Conservation (phyloP, 1,140 invertebrate species). For the Rhopalosiphum padi region DNA sequence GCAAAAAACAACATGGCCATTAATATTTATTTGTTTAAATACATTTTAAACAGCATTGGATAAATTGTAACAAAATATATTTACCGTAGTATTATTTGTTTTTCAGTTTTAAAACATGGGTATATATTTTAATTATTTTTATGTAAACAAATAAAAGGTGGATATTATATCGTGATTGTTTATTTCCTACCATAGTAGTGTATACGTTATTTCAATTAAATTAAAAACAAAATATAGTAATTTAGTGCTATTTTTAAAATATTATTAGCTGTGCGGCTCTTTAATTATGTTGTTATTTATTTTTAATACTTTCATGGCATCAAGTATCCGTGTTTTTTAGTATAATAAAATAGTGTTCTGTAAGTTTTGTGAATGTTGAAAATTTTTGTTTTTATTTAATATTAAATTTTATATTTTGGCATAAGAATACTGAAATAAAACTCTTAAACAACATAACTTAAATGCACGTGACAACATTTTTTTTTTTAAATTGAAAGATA, state of each 20-base stretch:
- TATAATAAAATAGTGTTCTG: neutral
- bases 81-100: neutral
- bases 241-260: neutral
- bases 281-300: neutral
- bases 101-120: neutral
- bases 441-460: neutral
- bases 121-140: neutral
- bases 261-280: neutral
- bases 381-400: neutral
- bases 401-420: neutral
- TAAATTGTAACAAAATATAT: neutral
- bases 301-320: neutral
- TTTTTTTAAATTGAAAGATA: too few species aligned
- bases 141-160: neutral
- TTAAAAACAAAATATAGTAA: neutral
- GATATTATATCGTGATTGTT: neutral
- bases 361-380: neutral
- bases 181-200: neutral
- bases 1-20: neutral
- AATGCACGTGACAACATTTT: neutral
- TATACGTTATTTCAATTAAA: slow-evolving; percentile 1
- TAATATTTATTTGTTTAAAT: neutral
- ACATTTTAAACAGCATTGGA: neutral
- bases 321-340: neutral
- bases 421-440: neutral